Evolutionary conservation across 2,113 vertebrate species (phyloP), one percentile per base, ranked within the genome.

Genomic region (Scomber japonicus): DNA sequence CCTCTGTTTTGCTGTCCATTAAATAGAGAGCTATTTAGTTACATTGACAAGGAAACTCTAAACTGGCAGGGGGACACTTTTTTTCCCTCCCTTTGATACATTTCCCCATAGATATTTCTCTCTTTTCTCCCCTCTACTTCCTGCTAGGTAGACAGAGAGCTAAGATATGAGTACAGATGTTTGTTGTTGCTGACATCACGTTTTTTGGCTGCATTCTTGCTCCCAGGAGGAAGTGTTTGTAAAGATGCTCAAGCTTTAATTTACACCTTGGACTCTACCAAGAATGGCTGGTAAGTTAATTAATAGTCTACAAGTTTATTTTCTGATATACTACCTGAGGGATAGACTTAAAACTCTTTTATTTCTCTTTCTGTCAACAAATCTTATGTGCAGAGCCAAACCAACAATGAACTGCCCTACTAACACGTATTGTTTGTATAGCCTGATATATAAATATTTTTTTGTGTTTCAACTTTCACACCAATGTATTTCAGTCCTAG

Each of bases 1-100:
- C 50, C 45, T 79, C 76, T 90, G 88, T 91, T 88, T 90, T 40
- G 84, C 89, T 72, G 80, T 77, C 86, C 85, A 86, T 89, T 91
- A 91, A 89, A 91, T 62, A 86, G 66, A 88, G 17, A 64, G 74
- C 44, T 77, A 91, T 92, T 91, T 14, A 78, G 89, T 92, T 93
- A 89, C 92, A 84, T 17, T 85, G 89, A 86, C 77, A 83, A 68
- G 79, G 88, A 88, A 91, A 91, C 86, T 81, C 73, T 76, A 86
- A 83, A 78, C 87, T 69, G 69, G 65, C n/a, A 1, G 51, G 14
- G 49, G 68, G 71, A 70, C 77, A 64, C 61, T 30, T 72, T 80
- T 66, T 67, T 30, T 35, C 51, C 16, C 65, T 12, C 45, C 64
- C 66, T 81, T 72, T 73, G 70, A 78, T 86, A 49, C 67, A 59